Evolutionary conservation across 2,797 vertebrate genomes (phyloP).

Genomic region (Ataeniobius toweri): DNA sequence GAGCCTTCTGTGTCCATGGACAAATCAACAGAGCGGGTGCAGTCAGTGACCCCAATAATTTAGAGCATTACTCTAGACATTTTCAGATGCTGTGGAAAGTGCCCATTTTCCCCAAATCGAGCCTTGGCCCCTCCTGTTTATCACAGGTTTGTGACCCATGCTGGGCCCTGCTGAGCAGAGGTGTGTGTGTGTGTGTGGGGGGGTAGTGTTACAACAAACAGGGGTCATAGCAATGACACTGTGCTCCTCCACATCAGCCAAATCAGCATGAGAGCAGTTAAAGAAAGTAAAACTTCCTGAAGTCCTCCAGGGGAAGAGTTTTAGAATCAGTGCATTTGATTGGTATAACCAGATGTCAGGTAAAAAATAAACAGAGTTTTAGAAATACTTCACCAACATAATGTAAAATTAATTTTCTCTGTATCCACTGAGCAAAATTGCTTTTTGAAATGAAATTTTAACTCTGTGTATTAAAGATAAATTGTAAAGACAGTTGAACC

Average conservation of each 20-base stretch:
- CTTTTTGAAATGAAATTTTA: background rate
- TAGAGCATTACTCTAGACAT: slow-evolving; percentile 81
- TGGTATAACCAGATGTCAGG: slow-evolving; percentile 30
- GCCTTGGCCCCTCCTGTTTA: slow-evolving; percentile 80
- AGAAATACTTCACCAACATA: slow-evolving; percentile 17
- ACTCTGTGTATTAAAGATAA: background rate
- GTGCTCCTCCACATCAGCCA: slow-evolving; percentile 71
- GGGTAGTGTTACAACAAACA: slow-evolving; percentile 67
- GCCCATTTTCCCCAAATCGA: slow-evolving; percentile 79
- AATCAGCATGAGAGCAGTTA: slow-evolving; percentile 61
- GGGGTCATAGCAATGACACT: slow-evolving; percentile 83
- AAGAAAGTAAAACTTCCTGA: slow-evolving; percentile 58
- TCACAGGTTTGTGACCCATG: slow-evolving; percentile 85
- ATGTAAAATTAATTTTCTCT: slow-evolving; percentile 5
- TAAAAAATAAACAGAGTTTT: slow-evolving; percentile 34
- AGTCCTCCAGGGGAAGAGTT: slow-evolving; percentile 36
- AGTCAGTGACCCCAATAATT: slow-evolving; percentile 87
- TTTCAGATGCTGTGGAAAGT: slow-evolving; percentile 78
- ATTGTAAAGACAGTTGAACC: background rate
- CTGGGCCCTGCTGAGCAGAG: slow-evolving; percentile 74
- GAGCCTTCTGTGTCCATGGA: slow-evolving; percentile 81
- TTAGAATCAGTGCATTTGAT: slow-evolving; percentile 34
- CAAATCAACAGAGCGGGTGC: slow-evolving; percentile 83
- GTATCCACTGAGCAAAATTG: background rate
- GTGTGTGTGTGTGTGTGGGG: slow-evolving; percentile 11